Conservation (phyloP, 2,888 invertebrate genomes). For the Neoaliturus tenellus region DNA sequence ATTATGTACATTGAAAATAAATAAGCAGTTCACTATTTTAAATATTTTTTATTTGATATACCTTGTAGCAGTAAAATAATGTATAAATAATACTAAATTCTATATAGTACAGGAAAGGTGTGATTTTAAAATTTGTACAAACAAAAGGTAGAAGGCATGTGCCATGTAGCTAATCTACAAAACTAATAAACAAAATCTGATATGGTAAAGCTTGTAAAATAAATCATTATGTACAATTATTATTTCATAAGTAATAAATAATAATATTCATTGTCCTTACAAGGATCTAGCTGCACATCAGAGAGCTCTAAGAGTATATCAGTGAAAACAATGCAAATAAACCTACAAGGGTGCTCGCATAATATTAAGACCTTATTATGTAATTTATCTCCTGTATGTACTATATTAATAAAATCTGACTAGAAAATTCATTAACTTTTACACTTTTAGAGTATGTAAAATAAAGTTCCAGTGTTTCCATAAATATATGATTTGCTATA, state of each 20-base stretch:
- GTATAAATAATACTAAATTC: conserved; percentile 32
- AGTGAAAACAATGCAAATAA: background rate
- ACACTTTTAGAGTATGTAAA: background rate
- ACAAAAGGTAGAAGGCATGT: background rate
- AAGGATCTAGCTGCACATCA: background rate
- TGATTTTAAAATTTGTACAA: background rate
- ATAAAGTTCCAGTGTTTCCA: no score
- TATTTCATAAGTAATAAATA: background rate
- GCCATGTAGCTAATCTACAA: background rate
- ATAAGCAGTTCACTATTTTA: conserved; percentile 25
- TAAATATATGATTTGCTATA: no score
- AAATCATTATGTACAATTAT: background rate
- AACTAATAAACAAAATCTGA: background rate
- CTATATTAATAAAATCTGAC: conserved; percentile 4
- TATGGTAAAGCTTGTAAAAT: conserved; percentile 27
- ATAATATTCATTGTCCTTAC: background rate
- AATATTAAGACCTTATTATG: background rate
- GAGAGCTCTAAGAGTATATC: conserved; percentile 10
- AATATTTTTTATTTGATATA: conserved; percentile 32
- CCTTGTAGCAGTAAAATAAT: conserved; percentile 28
- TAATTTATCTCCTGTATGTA: no score
- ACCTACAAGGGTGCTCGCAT: background rate
- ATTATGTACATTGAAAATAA: conserved; percentile 6
- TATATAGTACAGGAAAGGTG: conserved; percentile 10
- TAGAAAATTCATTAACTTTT: background rate